A percentile compares a stretch with the other conserved stretches of the same genome.
phyloP scores from a whole-genome alignment of 2,888 invertebrate species.

The Metallyticus violacea region DNA sequence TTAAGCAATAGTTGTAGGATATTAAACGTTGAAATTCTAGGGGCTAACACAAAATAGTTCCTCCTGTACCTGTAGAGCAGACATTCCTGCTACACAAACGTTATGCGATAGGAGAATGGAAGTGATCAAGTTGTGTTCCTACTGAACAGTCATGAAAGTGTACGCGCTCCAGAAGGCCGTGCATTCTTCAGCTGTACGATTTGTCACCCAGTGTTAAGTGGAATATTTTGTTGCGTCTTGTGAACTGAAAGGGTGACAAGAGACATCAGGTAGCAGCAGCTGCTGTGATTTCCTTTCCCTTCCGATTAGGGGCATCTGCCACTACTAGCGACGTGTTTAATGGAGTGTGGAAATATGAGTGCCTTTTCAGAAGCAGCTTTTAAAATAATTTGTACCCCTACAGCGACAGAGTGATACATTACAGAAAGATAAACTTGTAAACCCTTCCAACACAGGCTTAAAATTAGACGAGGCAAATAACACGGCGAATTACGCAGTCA shows the following conservation, averaged over 20 bases:
- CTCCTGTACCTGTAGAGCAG: too few relatives aligned
- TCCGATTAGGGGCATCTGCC: background rate
- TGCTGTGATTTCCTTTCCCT: background rate
- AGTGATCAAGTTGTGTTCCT: too few relatives aligned
- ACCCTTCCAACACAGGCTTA: background rate
- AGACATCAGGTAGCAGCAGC: too few relatives aligned
- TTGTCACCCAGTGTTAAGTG: too few relatives aligned
- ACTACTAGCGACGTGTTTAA: background rate
- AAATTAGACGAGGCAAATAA: background rate
- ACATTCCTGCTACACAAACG: too few relatives aligned
- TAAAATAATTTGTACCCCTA: constrained; percentile 20
- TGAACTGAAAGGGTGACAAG: background rate
- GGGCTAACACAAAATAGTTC: too few relatives aligned
- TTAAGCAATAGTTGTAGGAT: too few relatives aligned
- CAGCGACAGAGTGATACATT: background rate
- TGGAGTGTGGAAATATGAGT: background rate
- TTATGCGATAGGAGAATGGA: too few relatives aligned
- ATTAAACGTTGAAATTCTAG: too few relatives aligned
- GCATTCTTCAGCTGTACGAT: rapidly evolving
- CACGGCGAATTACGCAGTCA: background rate
- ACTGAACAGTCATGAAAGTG: too few relatives aligned
- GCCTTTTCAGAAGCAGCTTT: constrained; percentile 3
- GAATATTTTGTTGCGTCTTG: too few relatives aligned
- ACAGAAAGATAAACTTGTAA: constrained; percentile 1
- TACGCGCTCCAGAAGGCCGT: too few relatives aligned